These are phyloP conservation scores for Capitella teleta DNA, from an alignment of 1,140 invertebrate species.

Conservation along the genomic window DNA sequence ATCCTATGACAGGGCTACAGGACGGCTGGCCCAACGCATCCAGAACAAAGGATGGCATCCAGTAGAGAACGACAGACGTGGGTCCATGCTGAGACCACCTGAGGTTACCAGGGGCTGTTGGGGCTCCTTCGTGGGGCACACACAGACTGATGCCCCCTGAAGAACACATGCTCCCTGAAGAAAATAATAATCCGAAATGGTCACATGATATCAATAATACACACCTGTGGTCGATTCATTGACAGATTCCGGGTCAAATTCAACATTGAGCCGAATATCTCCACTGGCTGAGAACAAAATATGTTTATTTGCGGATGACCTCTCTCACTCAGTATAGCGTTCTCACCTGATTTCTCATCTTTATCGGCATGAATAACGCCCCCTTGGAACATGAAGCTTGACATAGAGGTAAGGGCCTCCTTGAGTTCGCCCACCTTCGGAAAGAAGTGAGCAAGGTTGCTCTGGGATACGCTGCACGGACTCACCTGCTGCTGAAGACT, in stretches of 20 bases:
- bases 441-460: slow-evolving; percentile 1
- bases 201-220: no score
- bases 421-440: slow-evolving; percentile 20
- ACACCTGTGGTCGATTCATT: no score
- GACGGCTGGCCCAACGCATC: no score
- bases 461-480: not conserved
- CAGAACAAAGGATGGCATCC: slow-evolving; percentile 20
- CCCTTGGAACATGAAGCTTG: slow-evolving; percentile 23
- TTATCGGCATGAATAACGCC: slow-evolving; percentile 12
- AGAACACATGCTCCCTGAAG: no score
- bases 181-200: no score
- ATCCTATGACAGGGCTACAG: slow-evolving; percentile 23
- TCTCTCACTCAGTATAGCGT: slow-evolving; percentile 13
- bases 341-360: slow-evolving; percentile 9
- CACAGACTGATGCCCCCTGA: no score
- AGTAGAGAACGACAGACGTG: slow-evolving; percentile 20
- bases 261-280: no score
- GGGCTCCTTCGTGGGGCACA: not conserved
- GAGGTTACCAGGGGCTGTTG: slow-evolving; percentile 22
- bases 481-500: slow-evolving; percentile 29
- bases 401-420: slow-evolving; percentile 27
- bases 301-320: no score
- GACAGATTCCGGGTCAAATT: no score
- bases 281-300: no score
- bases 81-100: slow-evolving; percentile 18